phyloP scores from a whole-genome alignment of 2,888 invertebrate genomes.

The Amblyjoppa proteus region DNA sequence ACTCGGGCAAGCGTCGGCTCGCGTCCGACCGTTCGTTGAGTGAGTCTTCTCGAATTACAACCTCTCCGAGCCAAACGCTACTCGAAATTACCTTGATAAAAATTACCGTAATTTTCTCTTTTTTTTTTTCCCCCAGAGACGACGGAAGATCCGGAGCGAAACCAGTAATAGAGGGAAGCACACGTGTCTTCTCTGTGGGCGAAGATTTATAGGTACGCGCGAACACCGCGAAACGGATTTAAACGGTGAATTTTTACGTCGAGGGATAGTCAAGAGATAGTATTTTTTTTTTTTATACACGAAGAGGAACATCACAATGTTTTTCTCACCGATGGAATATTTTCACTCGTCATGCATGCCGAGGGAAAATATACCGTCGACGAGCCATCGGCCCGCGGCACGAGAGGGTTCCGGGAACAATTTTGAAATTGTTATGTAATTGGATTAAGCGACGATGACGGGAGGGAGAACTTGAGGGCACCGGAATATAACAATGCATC shows the following conservation, averaged over 20 bases:
- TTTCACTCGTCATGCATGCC: background rate
- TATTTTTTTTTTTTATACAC: background rate
- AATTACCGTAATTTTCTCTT: constrained; percentile 35
- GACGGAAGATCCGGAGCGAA: constrained; percentile 21
- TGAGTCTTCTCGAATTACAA: constrained; percentile 52
- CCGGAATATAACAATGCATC: background rate
- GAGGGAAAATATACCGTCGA: background rate
- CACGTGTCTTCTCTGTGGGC: background rate
- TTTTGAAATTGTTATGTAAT: constrained; percentile 42
- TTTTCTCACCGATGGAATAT: too few species aligned
- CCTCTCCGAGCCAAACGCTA: constrained; percentile 39
- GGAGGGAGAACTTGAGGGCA: background rate
- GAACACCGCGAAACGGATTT: background rate
- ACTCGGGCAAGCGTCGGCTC: constrained; percentile 7
- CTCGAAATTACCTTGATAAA: constrained; percentile 57
- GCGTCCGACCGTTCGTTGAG: constrained; percentile 34
- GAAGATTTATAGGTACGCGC: too few species aligned
- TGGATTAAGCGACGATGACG: constrained; percentile 38
- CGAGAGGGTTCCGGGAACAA: constrained; percentile 6
- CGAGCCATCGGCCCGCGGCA: constrained; percentile 7
- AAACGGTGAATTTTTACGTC: constrained; percentile 6
- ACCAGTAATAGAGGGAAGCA: background rate
- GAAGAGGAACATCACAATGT: background rate
- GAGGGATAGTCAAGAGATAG: too few species aligned
- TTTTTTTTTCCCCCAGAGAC: background rate